These are phyloP conservation scores for Paratilapia polleni DNA, from an alignment of 2,113 vertebrate genomes.

Conservation along the genomic window DNA sequence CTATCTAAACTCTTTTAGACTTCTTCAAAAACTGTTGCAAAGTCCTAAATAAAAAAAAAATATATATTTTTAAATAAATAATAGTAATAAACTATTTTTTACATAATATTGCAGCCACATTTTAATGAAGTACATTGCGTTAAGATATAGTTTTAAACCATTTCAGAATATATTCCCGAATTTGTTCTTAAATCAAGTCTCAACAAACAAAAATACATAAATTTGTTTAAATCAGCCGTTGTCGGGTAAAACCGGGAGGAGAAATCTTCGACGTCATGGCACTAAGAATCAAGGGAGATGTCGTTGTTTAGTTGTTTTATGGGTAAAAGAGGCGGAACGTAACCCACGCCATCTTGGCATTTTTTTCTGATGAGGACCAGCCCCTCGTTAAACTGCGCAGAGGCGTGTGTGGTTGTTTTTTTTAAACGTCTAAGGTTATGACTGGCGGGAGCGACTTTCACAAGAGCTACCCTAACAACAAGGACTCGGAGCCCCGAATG, in stretches of 20 bases:
- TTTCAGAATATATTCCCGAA: neutral
- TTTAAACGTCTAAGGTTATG: conserved; percentile 28
- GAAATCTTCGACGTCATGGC: neutral
- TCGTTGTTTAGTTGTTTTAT: neutral
- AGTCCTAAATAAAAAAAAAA: neutral
- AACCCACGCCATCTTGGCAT: conserved; percentile 56
- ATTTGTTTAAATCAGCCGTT: neutral
- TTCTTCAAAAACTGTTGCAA: neutral
- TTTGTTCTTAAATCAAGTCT: neutral
- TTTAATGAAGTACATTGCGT: neutral
- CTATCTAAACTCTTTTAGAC: neutral
- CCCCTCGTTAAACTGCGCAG: conserved; percentile 34
- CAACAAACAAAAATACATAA: neutral
- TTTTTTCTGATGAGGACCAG: neutral
- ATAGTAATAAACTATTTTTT: neutral
- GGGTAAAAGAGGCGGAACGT: neutral
- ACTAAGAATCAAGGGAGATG: conserved; percentile 36
- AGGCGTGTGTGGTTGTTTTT: conserved; percentile 36
- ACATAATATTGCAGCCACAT: neutral
- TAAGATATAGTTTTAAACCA: neutral
- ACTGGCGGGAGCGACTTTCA: conserved; percentile 61
- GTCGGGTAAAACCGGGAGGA: neutral
- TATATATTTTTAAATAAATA: too few relatives aligned
- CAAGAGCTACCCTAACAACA: conserved; percentile 42
- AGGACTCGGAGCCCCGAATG: conserved; percentile 55